These are phyloP conservation scores for Mola mola DNA, from an alignment of 2,113 vertebrate species.

Conservation along the genomic window DNA sequence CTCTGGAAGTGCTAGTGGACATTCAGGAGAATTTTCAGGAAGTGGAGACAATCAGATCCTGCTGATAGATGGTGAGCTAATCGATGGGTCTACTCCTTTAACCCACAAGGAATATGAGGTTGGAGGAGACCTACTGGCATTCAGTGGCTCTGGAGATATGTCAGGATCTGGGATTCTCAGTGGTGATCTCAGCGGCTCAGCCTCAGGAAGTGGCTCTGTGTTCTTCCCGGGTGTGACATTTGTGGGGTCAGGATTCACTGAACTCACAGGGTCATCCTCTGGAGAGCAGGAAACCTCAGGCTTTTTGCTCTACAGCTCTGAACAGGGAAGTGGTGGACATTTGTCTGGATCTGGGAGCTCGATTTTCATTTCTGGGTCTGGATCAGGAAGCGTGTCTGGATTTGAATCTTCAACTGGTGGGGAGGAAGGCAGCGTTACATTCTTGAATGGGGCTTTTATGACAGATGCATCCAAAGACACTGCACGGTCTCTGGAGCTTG, in stretches of 20 bases:
- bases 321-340: slow-evolving; percentile 35
- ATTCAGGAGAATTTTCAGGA: slow-evolving; percentile 69
- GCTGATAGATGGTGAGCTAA: slow-evolving; percentile 77
- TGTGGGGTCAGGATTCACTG: slow-evolving; percentile 81
- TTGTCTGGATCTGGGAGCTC: slow-evolving; percentile 77
- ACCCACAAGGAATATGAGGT: slow-evolving; percentile 77
- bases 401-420: slow-evolving; percentile 70
- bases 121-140: slow-evolving; percentile 78
- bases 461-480: slow-evolving; percentile 76
- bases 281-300: slow-evolving; percentile 86
- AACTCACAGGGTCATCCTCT: slow-evolving; percentile 74
- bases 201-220: slow-evolving; percentile 80
- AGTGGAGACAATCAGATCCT: slow-evolving; percentile 76
- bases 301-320: slow-evolving; percentile 72
- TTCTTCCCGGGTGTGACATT: slow-evolving; percentile 80
- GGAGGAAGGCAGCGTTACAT: slow-evolving; percentile 68
- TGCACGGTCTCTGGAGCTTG: slow-evolving; percentile 78
- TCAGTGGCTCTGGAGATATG: slow-evolving; percentile 82
- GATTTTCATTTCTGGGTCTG: slow-evolving; percentile 60
- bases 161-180: slow-evolving; percentile 73
- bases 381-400: slow-evolving; percentile 24
- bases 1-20: slow-evolving; percentile 71
- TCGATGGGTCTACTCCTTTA: slow-evolving; percentile 72
- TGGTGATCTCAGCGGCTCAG: slow-evolving; percentile 74
- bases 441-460: slow-evolving; percentile 77